Conservation (phyloP, 2,888 invertebrate genomes). For the Schizotus pectinicornis region DNA sequence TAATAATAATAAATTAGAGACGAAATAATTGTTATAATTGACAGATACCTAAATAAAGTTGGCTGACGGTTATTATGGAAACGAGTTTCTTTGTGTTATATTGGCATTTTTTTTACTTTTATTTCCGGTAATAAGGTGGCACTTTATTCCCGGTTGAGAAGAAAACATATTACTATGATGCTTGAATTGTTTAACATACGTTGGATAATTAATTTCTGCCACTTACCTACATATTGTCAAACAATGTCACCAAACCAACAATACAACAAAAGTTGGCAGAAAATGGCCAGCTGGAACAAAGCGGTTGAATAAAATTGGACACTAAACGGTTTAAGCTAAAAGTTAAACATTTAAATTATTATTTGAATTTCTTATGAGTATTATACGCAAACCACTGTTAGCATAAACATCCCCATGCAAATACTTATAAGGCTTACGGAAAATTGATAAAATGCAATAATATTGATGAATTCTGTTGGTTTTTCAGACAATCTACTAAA, state of each 20-base stretch:
- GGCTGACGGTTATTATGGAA: too few species aligned
- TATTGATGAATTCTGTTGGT: conserved; percentile 16
- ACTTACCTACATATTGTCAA: conserved; percentile 11
- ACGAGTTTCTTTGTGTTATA: too few species aligned
- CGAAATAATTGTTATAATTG: too few species aligned
- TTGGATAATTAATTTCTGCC: too few species aligned
- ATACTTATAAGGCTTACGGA: conserved; percentile 5
- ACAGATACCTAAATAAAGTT: too few species aligned
- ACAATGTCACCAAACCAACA: conserved; percentile 28
- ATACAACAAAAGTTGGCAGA: conserved; percentile 19
- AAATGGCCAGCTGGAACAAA: conserved; percentile 7
- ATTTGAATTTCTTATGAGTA: too few species aligned
- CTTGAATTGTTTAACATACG: too few species aligned
- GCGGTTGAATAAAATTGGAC: conserved; percentile 8
- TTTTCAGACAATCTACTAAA: conserved; percentile 17
- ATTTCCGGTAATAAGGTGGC: too few species aligned
- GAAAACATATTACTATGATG: not conserved
- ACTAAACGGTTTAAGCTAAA: conserved; percentile 11
- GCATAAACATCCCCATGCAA: conserved; percentile 18
- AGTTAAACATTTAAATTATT: too few species aligned
- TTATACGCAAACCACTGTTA: conserved; percentile 1
- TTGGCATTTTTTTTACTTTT: too few species aligned
- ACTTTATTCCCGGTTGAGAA: too few species aligned
- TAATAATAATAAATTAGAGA: too few species aligned
- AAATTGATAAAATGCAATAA: conserved; percentile 14